phyloP scores from a whole-genome alignment of 2,888 invertebrate species.

The Cheilosia vernalis region DNA sequence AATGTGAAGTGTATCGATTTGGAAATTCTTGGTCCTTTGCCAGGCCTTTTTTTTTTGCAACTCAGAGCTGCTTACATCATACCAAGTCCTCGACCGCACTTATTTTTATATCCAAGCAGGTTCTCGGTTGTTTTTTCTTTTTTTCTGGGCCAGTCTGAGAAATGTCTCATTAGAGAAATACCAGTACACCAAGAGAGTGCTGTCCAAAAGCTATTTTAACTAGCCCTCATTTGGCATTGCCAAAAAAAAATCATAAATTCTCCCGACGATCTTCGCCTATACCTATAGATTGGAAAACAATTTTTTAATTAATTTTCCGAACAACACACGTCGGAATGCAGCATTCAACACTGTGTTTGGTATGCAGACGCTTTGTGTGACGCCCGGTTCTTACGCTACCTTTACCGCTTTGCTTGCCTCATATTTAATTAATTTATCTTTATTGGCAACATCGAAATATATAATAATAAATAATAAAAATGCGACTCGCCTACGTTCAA shows the following conservation, averaged over 20 bases:
- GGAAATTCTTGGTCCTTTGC: conserved; percentile 40
- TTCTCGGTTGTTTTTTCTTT: neutral
- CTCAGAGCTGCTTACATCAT: conserved; percentile 9
- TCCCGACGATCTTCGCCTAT: conserved; percentile 5
- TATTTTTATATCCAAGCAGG: conserved; percentile 15
- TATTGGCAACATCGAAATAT: conserved; percentile 61
- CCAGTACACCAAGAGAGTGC: conserved; percentile 50
- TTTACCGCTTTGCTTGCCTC: conserved; percentile 22
- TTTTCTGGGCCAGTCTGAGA: neutral
- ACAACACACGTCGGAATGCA: conserved; percentile 30
- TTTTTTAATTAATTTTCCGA: conserved; percentile 61
- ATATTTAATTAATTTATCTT: conserved; percentile 69
- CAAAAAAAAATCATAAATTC: conserved; percentile 42
- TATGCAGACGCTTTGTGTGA: conserved; percentile 19
- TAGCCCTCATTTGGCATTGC: conserved; percentile 26
- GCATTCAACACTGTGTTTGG: neutral
- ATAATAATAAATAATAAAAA: conserved; percentile 50
- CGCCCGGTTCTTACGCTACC: conserved; percentile 4
- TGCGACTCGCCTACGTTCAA: too few relatives aligned
- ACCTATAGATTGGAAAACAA: conserved; percentile 59
- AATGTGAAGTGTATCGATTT: conserved; percentile 30
- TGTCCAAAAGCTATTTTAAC: conserved; percentile 60
- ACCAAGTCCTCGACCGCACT: conserved; percentile 10
- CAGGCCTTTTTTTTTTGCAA: conserved; percentile 4
- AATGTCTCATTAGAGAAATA: conserved; percentile 56